Evolutionary conservation across 92 coral and sea anemone species (phyloP).

Genomic region (Muricea muricata): DNA sequence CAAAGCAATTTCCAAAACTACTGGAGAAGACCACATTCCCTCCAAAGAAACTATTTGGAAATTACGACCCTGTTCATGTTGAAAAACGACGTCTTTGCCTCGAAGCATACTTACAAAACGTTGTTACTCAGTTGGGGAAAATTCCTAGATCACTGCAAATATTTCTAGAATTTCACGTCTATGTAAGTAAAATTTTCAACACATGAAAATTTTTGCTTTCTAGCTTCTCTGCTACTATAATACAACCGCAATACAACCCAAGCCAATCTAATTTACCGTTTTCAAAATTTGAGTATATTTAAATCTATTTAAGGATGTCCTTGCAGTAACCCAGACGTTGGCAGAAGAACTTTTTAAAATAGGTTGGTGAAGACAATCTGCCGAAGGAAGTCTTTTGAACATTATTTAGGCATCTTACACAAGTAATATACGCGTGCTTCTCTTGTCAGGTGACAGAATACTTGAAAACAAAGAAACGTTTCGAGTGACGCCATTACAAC

Average conservation of each 20-base stretch:
- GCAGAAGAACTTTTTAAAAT: conserved; percentile 75
- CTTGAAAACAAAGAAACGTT: conserved; percentile 67
- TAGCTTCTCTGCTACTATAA: too few relatives aligned
- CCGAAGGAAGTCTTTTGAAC: background rate
- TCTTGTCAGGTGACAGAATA: conserved; percentile 76
- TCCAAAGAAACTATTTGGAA: conserved; percentile 90
- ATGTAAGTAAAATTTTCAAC: conserved; percentile 76
- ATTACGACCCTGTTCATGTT: conserved; percentile 80
- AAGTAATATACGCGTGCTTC: too few relatives aligned
- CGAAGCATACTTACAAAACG: conserved; percentile 72
- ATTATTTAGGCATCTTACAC: background rate
- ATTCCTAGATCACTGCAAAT: conserved; percentile 74
- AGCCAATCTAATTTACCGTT: too few relatives aligned
- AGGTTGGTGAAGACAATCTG: conserved; percentile 48
- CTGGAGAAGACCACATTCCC: conserved; percentile 68
- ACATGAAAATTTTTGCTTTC: too few relatives aligned
- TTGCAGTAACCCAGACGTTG: conserved; percentile 75
- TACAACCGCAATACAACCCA: too few relatives aligned
- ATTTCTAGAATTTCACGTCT: conserved; percentile 81
- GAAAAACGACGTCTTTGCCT: conserved; percentile 81
- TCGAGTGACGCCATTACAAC: conserved; percentile 82
- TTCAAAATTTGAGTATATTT: background rate
- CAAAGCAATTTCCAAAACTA: conserved; percentile 61
- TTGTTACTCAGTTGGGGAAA: conserved; percentile 71
- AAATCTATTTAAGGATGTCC: conserved; percentile 66